These are phyloP conservation scores for Andinoacara biseriatus DNA, from an alignment of 2,113 vertebrate species.

Conservation along the genomic window DNA sequence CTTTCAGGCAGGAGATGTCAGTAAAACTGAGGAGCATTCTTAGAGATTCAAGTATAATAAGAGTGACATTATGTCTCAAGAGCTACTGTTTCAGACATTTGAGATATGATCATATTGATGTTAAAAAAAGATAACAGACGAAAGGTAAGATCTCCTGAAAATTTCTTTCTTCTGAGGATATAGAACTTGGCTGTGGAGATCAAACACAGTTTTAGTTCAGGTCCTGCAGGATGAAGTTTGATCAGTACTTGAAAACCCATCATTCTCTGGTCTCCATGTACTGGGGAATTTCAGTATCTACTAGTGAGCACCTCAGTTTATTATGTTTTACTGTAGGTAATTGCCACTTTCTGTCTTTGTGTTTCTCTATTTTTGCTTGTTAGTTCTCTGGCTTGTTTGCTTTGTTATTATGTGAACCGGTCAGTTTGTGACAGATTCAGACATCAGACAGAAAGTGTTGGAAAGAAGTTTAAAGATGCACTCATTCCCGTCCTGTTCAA, in stretches of 20 bases:
- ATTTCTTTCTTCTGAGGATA: accelerated
- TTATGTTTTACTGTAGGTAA: conserved; percentile 5
- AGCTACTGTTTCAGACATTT: background rate
- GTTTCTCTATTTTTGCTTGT: background rate
- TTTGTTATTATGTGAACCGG: conserved; percentile 27
- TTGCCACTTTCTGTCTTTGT: background rate
- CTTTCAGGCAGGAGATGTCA: conserved; percentile 2
- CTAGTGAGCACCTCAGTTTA: background rate
- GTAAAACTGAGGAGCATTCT: background rate
- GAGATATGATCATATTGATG: background rate
- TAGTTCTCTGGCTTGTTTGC: background rate
- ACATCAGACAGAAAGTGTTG: conserved; percentile 22
- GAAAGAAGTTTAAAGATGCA: conserved; percentile 35
- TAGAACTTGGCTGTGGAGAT: background rate
- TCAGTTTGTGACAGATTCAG: conserved; percentile 31
- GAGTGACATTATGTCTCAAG: conserved; percentile 6
- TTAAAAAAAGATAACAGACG: background rate
- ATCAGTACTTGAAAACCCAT: background rate
- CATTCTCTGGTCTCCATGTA: background rate
- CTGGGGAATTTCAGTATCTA: background rate
- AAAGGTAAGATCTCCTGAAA: background rate
- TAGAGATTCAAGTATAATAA: background rate
- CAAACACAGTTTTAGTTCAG: background rate
- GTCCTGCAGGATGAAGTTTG: background rate
- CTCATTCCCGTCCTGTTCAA: conserved; percentile 19